Base-by-base conservation (phyloP, 1,140 invertebrate species). In the Akabosia matsudoensis region DNA sequence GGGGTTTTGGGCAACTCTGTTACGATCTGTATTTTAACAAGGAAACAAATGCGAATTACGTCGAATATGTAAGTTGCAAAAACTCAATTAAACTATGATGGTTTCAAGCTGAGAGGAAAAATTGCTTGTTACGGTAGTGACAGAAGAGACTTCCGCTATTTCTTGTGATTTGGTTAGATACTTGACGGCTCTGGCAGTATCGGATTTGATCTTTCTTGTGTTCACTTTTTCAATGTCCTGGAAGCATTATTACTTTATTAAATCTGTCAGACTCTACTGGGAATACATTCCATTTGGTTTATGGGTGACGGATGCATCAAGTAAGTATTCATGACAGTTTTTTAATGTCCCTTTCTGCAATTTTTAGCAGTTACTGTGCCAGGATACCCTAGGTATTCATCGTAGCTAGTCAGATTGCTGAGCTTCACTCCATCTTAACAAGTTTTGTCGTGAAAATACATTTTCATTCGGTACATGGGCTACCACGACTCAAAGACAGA, bases 171-270 rank as follows among this genome's bases (percentile, higher is more conserved):
- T 45, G 37, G 37, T 45, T 45, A 80, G 79, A 79, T 93, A 93
- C 84, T 85, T 93, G 80, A 91, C 90, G 70, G 91, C 91, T 0
- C 82, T 92, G 77, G 91, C 92, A 33, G 87, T 90, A 37, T 90
- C 91, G 26, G 92, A 93, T 81, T 85, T 92, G 61, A 85, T 91
- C 31, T 91, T 92, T 83, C 85, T 93, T 61, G 84, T 90, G 28
- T 88, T 90, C 79, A 87, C 88, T 77, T 88, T 92, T 80, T 85
- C 89, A 28, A 84, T 92, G 30, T 91, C 90, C 0, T 84, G 91
- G 45, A 82, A 87, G 76, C 89, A 91, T 82, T 90, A 91, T 80
- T 84, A 84, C 0, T 76, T 87, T 76, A 85, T 88, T 18, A 78
- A 82, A 74, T 82, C 84, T n/a, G 87, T 86, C 78, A 86, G 87